Evolutionary conservation across 1,140 invertebrate species (phyloP).

Genomic region (Harlomillsia oculata): DNA sequence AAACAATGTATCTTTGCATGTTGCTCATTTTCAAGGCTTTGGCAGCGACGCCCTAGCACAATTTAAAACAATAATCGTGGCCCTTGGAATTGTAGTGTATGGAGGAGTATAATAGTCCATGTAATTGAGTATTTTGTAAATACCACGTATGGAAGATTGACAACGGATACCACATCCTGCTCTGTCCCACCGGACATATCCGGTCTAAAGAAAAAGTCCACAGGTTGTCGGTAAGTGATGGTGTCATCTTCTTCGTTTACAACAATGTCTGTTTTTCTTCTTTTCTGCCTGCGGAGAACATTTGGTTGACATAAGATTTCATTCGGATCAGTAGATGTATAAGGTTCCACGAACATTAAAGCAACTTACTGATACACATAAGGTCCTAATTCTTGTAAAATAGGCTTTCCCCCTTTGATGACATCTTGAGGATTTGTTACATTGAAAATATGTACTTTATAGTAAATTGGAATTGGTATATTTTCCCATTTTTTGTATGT

Average conservation of each 20-base stretch:
- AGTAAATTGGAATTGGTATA: slow-evolving; percentile 21
- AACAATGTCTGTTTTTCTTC: slow-evolving; percentile 29
- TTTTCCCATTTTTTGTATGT: slow-evolving; percentile 27
- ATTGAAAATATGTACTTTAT: slow-evolving; percentile 22
- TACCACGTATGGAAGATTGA: slow-evolving; percentile 26
- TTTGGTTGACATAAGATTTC: neutral
- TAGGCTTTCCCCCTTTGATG: slow-evolving; percentile 10
- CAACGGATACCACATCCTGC: slow-evolving; percentile 9
- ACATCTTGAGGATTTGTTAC: slow-evolving; percentile 25
- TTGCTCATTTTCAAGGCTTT: neutral
- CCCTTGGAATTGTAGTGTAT: too few species aligned
- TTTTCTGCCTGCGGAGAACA: slow-evolving; percentile 20
- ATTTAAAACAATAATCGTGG: too few species aligned
- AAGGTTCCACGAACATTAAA: neutral
- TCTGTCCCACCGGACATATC: slow-evolving; percentile 21
- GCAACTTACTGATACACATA: slow-evolving; percentile 27
- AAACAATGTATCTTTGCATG: neutral
- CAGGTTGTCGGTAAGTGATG: slow-evolving; percentile 24
- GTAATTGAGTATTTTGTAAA: too few species aligned
- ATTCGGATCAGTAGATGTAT: neutral
- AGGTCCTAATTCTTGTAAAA: slow-evolving; percentile 24
- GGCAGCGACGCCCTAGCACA: slow-evolving; percentile 2
- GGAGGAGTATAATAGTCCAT: too few species aligned
- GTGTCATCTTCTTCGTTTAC: slow-evolving; percentile 26
- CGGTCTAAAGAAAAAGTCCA: slow-evolving; percentile 18